A percentile compares a stretch with the other conserved stretches of the same genome.
These are phyloP conservation scores for Leptopilina clavipes DNA, from an alignment of 1,140 invertebrate genomes.

Conservation along the genomic window DNA sequence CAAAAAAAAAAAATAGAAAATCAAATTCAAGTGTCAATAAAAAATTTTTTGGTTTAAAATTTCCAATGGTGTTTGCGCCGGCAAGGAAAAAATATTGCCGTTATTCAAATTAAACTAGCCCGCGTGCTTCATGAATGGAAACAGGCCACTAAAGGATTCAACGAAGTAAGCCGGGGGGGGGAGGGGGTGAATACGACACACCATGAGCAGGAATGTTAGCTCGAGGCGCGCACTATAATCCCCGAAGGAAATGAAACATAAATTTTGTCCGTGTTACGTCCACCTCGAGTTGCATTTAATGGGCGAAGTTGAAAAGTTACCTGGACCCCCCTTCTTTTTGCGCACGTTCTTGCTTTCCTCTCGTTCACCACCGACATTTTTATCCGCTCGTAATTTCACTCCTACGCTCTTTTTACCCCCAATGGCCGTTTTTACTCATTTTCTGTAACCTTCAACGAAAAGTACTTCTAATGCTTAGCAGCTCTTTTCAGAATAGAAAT, in stretches of 20 bases:
- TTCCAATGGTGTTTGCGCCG: neutral
- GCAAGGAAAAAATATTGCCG: slow-evolving; percentile 40
- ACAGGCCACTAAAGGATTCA: slow-evolving; percentile 44
- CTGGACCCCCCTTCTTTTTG: slow-evolving; percentile 18
- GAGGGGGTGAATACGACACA: slow-evolving; percentile 1
- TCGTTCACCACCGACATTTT: slow-evolving; percentile 32
- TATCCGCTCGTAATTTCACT: slow-evolving; percentile 31
- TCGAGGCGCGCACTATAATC: slow-evolving; percentile 20
- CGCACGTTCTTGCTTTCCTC: slow-evolving; percentile 15
- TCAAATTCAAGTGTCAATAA: neutral
- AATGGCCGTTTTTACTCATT: slow-evolving; percentile 30
- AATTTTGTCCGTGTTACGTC: slow-evolving; percentile 45
- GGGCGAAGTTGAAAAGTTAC: slow-evolving; percentile 46
- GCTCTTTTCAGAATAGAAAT: slow-evolving; percentile 16
- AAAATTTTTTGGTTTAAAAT: neutral
- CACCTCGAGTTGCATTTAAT: slow-evolving; percentile 42
- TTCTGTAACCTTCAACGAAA: slow-evolving; percentile 25
- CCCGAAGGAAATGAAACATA: slow-evolving; percentile 47
- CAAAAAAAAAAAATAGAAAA: neutral
- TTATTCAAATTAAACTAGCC: slow-evolving; percentile 57
- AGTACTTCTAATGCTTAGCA: slow-evolving; percentile 24
- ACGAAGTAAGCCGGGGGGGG: slow-evolving; percentile 40
- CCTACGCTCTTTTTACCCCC: slow-evolving; percentile 13
- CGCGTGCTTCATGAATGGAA: slow-evolving; percentile 54
- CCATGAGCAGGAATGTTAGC: slow-evolving; percentile 17